These are phyloP conservation scores for Scophthalmus maximus DNA, from an alignment of 2,113 vertebrate species.

Conservation along the genomic window DNA sequence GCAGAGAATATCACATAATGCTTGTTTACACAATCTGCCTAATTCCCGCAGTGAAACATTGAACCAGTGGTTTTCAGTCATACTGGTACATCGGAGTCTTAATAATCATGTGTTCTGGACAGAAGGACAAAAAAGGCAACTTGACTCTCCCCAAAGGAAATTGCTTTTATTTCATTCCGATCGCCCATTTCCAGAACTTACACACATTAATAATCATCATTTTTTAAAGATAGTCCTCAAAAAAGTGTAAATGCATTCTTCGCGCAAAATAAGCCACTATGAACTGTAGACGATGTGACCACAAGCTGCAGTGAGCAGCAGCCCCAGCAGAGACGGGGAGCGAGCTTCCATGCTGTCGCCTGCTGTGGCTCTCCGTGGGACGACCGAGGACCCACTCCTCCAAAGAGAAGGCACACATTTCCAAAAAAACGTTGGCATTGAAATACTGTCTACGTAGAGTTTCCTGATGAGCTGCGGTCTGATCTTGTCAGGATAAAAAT, in stretches of 20 bases:
- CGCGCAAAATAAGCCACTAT: slow-evolving; percentile 75
- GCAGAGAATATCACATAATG: not conserved
- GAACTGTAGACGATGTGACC: slow-evolving; percentile 60
- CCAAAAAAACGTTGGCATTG: slow-evolving; percentile 74
- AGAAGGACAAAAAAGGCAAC: not conserved
- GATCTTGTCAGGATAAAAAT: slow-evolving; percentile 71
- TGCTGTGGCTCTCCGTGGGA: slow-evolving; percentile 46
- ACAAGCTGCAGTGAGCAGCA: slow-evolving; percentile 45
- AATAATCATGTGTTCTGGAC: not conserved
- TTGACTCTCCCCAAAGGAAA: slow-evolving; percentile 35
- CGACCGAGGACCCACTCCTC: slow-evolving; percentile 57
- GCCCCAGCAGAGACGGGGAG: slow-evolving; percentile 64
- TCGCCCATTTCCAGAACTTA: slow-evolving; percentile 29
- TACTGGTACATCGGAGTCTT: not conserved
- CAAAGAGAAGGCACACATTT: slow-evolving; percentile 80
- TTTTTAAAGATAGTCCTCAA: slow-evolving; percentile 55
- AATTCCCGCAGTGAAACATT: not conserved
- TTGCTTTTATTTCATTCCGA: slow-evolving; percentile 65
- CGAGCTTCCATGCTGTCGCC: slow-evolving; percentile 47
- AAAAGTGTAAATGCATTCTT: slow-evolving; percentile 70
- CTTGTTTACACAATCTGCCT: not conserved
- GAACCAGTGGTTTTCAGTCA: not conserved
- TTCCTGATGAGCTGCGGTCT: slow-evolving; percentile 72
- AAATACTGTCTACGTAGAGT: slow-evolving; percentile 63
- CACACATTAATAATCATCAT: slow-evolving; percentile 54